Conservation (phyloP, 2,888 invertebrate genomes). For the Patella caerulea region DNA sequence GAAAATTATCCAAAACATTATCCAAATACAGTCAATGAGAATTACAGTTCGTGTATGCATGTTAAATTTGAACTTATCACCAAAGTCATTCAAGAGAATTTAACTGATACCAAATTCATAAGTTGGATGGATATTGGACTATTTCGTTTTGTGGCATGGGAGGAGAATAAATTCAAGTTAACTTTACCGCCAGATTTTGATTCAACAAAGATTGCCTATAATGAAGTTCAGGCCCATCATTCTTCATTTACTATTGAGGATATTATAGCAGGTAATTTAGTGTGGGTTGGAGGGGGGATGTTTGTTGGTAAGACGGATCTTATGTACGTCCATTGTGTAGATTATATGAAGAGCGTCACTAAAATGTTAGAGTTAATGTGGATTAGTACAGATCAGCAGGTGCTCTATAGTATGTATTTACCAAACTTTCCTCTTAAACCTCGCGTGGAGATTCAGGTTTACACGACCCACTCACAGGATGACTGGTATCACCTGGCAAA, state of each 20-base stretch:
- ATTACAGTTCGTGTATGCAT: conserved; percentile 65
- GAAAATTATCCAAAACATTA: conserved; percentile 54
- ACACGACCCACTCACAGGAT: conserved; percentile 39
- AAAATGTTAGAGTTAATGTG: conserved; percentile 44
- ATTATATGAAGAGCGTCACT: conserved; percentile 49
- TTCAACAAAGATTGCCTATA: conserved; percentile 43
- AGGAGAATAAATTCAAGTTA: conserved; percentile 38
- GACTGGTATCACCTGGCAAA: conserved; percentile 60
- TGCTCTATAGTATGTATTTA: conserved; percentile 58
- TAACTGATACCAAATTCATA: conserved; percentile 55
- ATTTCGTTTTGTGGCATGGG: conserved; percentile 49
- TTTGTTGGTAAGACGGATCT: conserved; percentile 55
- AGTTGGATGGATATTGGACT: conserved; percentile 64
- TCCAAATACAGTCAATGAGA: conserved; percentile 62
- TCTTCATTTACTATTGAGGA: conserved; percentile 33
- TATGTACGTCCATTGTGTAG: conserved; percentile 47
- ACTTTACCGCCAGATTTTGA: conserved; percentile 44
- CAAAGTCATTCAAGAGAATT: conserved; percentile 45
- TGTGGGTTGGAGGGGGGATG: conserved; percentile 63
- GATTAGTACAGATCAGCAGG: conserved; percentile 62
- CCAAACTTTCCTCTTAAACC: conserved; percentile 35
- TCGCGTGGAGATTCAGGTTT: conserved; percentile 45
- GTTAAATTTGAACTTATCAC: conserved; percentile 64
- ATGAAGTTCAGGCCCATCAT: conserved; percentile 29
- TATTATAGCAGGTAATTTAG: conserved; percentile 45